Base-by-base conservation (phyloP, 2,113 vertebrate genomes). In the Phasianus colchicus region DNA sequence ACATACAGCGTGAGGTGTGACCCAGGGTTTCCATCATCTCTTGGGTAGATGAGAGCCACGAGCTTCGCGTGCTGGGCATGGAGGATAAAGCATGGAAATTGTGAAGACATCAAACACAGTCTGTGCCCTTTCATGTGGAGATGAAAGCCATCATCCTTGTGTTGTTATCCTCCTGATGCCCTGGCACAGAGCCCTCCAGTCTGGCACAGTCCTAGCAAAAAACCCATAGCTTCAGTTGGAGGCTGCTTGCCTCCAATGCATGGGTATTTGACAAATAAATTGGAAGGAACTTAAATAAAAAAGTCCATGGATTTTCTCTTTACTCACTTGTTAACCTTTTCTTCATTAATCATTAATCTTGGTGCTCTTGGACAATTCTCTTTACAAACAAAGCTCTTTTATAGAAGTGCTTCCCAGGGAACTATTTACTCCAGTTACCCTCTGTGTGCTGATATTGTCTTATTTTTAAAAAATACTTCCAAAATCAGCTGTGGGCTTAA, bases 1-100 rank as follows among this genome's bases (percentile, higher is more conserved):
- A 6, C 55, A 8, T 0, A 6, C 3, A 20, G n/a, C 0, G 0
- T 9, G 36, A 25, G 69, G 13, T 19, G 38, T 4, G 12, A 6
- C 11, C 19, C 0, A 3, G 47, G 54, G 15, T 71, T 24, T 83
- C 22, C 54, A 9, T 27, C 6, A 18, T 18, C 58, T 18, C 79
- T n/a, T 3, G 69, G 21, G 48, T 18, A 24, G 54, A 12, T 0
- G 1, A 18, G 29, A 65, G 54, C 76, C 5, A 17, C 6, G 20
- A 79, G 45, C 27, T 30, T 36, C 50, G 1, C 0, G 3, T 22
- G 64, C 48, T 8, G 77, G 24, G 2, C 29, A 48, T 3, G 63
- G 36, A 78, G 66, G 19, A 45, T 1, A 4, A 21, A 34, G 27
- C 6, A 0, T 2, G 66, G 71, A 7, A 29, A 34, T 10, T 43